Percentiles rank a stretch among this genome's conserved stretches.
Evolutionary conservation across 37 sponge, comb jelly and placozoan genomes (phyloP).

Genomic region (Hormiphora californensis): DNA sequence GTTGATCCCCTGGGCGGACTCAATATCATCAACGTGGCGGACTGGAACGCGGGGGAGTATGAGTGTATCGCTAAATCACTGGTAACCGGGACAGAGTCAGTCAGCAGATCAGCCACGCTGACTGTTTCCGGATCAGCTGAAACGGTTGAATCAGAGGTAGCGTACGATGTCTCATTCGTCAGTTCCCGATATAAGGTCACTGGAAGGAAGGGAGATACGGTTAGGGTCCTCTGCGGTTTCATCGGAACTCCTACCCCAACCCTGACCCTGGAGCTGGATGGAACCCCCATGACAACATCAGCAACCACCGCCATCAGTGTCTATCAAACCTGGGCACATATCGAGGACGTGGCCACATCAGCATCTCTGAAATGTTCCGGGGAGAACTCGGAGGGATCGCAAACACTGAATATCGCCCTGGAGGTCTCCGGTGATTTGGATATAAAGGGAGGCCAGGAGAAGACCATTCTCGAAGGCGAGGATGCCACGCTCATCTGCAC

Average conservation of each 20-base stretch:
- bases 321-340: neutral
- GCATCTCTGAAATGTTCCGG: constrained; percentile 7
- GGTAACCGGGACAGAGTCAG: neutral
- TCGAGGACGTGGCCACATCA: neutral
- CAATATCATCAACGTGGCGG: constrained; percentile 29
- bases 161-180: constrained; percentile 29
- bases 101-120: neutral
- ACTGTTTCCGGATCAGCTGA: neutral
- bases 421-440: neutral
- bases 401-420: constrained; percentile 25
- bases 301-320: neutral
- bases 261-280: neutral
- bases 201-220: constrained; percentile 19
- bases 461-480: constrained; percentile 8
- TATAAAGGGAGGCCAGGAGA: constrained; percentile 1
- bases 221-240: constrained; percentile 28
- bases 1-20: constrained; percentile 44
- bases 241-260: constrained; percentile 26
- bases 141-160: neutral
- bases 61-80: constrained; percentile 11
- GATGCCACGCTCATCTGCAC: neutral
- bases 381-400: neutral
- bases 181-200: constrained; percentile 3
- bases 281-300: neutral
- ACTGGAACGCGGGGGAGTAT: neutral